These are phyloP conservation scores for Microcebus ravelobensis DNA, from an alignment of 2,113 vertebrate genomes.

Conservation along the genomic window DNA sequence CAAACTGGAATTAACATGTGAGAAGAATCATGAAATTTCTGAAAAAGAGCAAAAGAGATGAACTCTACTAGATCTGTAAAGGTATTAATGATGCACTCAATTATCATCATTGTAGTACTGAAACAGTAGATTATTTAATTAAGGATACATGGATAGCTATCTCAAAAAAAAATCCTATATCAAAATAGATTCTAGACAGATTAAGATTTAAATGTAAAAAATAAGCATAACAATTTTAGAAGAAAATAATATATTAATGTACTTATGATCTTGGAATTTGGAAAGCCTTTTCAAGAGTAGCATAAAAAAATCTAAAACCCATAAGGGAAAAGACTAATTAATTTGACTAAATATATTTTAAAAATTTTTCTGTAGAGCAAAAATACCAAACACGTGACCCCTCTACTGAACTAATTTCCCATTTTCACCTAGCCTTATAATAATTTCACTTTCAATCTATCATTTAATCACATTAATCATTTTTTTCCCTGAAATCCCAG, in stretches of 20 bases:
- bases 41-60: not conserved
- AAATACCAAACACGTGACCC: not conserved
- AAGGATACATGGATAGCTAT: not conserved
- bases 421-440: not conserved
- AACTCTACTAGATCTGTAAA: not conserved
- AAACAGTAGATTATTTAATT: not conserved
- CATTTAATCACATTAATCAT: not conserved
- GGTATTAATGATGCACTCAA: not conserved
- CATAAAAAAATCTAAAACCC: not conserved
- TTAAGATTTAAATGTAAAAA: not conserved
- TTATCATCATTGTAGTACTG: not conserved
- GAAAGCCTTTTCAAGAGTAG: not conserved
- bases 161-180: not conserved
- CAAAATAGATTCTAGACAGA: not conserved
- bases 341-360: not conserved
- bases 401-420: not conserved
- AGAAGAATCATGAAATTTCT: not conserved
- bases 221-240: not conserved
- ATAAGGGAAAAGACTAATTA: not conserved
- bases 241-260: not conserved
- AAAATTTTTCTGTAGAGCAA: not conserved
- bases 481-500: constrained; percentile 13
- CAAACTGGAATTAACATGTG: not conserved
- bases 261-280: not conserved
- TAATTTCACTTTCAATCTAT: not conserved